These are phyloP conservation scores for Cololabis saira DNA, from an alignment of 2,113 vertebrate genomes.

Conservation along the genomic window DNA sequence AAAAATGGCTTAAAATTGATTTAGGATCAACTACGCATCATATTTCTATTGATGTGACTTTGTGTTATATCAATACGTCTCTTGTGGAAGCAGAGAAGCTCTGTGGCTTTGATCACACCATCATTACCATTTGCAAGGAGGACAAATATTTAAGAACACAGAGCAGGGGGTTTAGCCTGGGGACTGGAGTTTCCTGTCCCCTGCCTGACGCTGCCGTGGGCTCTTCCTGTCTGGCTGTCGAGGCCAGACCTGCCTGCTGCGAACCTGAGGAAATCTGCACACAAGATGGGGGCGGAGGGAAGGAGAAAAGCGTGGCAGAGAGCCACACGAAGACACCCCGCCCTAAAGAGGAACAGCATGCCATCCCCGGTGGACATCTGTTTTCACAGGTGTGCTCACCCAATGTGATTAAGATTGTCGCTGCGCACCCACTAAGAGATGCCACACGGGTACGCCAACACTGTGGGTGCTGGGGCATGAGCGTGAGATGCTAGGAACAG, in stretches of 20 bases:
- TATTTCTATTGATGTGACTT: slow-evolving; percentile 49
- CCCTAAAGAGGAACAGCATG: slow-evolving; percentile 75
- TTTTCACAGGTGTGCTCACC: slow-evolving; percentile 81
- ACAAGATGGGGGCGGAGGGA: not conserved
- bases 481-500: slow-evolving; percentile 54
- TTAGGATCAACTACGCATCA: slow-evolving; percentile 38
- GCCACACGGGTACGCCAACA: slow-evolving; percentile 37
- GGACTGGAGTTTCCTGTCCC: slow-evolving; percentile 61
- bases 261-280: slow-evolving; percentile 35
- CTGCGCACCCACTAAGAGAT: slow-evolving; percentile 35
- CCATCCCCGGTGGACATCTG: slow-evolving; percentile 80
- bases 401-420: slow-evolving; percentile 80
- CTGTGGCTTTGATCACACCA: slow-evolving; percentile 34
- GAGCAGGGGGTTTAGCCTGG: slow-evolving; percentile 41
- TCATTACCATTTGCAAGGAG: slow-evolving; percentile 49
- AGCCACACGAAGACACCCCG: slow-evolving; percentile 52
- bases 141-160: slow-evolving; percentile 60
- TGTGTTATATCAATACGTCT: slow-evolving; percentile 37
- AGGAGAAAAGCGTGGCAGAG: slow-evolving; percentile 22
- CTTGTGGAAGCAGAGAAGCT: not conserved
- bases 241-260: slow-evolving; percentile 42
- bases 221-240: slow-evolving; percentile 60
- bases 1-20: slow-evolving; percentile 40
- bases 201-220: slow-evolving; percentile 35
- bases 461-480: slow-evolving; percentile 50